Conservation (phyloP, 2,888 invertebrate species). For the Autographa gamma region DNA sequence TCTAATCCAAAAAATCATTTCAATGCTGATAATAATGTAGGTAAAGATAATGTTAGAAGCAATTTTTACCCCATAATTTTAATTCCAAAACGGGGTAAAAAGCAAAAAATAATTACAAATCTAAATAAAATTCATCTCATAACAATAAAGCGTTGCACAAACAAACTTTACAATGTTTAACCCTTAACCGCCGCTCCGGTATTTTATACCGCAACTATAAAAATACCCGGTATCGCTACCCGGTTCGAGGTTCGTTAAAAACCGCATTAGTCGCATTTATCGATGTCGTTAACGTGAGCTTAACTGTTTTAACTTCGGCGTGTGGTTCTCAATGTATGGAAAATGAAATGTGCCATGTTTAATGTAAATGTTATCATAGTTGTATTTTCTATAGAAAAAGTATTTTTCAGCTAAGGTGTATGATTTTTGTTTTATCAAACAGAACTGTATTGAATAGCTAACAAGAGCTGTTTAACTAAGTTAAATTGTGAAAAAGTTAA, state of each 20-base stretch:
- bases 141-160: slow-evolving; percentile 34
- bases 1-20: no score
- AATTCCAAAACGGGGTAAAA: not conserved
- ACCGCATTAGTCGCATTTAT: slow-evolving; percentile 79
- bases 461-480: no score
- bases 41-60: no score
- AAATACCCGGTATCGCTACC: slow-evolving; percentile 58
- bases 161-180: slow-evolving; percentile 52
- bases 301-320: slow-evolving; percentile 70
- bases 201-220: slow-evolving; percentile 63
- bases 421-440: no score
- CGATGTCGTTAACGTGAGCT: slow-evolving; percentile 77
- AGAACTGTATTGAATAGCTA: no score
- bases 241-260: slow-evolving; percentile 75
- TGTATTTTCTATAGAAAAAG: no score
- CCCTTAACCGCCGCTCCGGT: slow-evolving; percentile 51
- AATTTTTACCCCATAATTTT: no score
- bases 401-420: no score
- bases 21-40: no score
- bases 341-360: not conserved
- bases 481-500: no score
- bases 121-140: slow-evolving; percentile 37
- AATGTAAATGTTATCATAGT: not conserved
- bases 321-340: slow-evolving; percentile 62
- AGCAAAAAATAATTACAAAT: slow-evolving; percentile 14